Percentiles rank a stretch among this genome's conserved stretches.
These are phyloP conservation scores for Leucoptera coffeella DNA, from an alignment of 2,888 invertebrate genomes.

Conservation along the genomic window DNA sequence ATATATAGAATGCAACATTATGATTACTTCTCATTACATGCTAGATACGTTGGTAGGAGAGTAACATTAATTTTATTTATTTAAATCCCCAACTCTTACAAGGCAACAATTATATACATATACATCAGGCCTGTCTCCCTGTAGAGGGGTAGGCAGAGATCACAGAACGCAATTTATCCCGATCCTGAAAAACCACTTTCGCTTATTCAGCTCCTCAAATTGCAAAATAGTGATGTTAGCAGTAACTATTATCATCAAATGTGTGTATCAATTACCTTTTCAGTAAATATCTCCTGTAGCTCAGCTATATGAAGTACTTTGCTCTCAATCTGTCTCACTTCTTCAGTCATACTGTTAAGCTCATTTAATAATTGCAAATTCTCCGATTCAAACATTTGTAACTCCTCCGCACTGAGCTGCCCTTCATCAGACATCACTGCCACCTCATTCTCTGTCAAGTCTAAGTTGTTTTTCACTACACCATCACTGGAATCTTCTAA, in stretches of 20 bases:
- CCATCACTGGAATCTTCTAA: constrained; percentile 15
- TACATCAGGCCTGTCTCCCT: too few relatives aligned
- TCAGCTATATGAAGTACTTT: constrained; percentile 95
- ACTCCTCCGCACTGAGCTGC: constrained; percentile 75
- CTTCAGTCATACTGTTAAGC: constrained; percentile 81
- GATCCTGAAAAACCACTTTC: too few relatives aligned
- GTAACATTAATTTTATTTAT: too few relatives aligned
- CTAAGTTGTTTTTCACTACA: constrained; percentile 18
- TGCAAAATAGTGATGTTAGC: too few relatives aligned
- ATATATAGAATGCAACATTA: too few relatives aligned
- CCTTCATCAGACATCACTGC: constrained; percentile 53
- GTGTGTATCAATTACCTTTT: constrained; percentile 56
- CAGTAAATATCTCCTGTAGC: constrained; percentile 92
- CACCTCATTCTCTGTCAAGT: constrained; percentile 36
- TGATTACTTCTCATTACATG: too few relatives aligned
- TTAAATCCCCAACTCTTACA: too few relatives aligned
- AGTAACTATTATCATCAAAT: not conserved
- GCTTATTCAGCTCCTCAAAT: too few relatives aligned
- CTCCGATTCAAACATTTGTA: constrained; percentile 90
- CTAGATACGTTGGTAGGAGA: too few relatives aligned
- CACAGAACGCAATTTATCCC: too few relatives aligned
- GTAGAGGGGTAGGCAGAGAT: too few relatives aligned
- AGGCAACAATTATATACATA: too few relatives aligned
- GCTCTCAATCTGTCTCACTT: constrained; percentile 82
- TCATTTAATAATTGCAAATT: constrained; percentile 83